A percentile compares a stretch with the other conserved stretches of the same genome.
Conservation (phyloP, 2,113 vertebrate species). For the Chlorodrepanis virens region DNA sequence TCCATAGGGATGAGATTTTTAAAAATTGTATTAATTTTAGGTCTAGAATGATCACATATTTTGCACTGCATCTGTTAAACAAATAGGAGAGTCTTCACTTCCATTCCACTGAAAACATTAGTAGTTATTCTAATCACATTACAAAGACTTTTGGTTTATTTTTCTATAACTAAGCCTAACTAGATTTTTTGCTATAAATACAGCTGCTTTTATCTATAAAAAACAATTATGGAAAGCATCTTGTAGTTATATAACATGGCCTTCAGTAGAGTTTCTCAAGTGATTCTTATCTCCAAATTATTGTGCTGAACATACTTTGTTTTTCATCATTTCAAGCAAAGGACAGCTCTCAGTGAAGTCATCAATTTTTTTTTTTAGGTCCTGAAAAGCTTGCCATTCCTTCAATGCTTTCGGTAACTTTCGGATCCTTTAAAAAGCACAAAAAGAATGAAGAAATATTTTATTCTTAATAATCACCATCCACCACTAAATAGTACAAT, state of each 20-base stretch:
- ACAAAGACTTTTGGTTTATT: background rate
- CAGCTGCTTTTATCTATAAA: background rate
- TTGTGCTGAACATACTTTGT: constrained; percentile 71
- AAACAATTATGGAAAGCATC: background rate
- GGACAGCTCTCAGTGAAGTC: constrained; percentile 84
- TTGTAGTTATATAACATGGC: background rate
- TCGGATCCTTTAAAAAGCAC: constrained; percentile 68
- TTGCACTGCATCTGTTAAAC: background rate
- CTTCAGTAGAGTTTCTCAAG: background rate
- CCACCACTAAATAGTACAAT: background rate
- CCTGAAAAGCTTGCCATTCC: constrained; percentile 82
- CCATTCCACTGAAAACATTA: background rate
- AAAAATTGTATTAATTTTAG: background rate
- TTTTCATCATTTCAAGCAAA: constrained; percentile 84
- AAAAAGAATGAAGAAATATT: background rate
- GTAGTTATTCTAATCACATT: background rate
- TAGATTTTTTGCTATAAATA: background rate
- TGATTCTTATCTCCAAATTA: background rate
- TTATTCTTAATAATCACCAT: background rate
- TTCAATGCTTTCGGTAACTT: constrained; percentile 83
- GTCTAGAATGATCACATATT: background rate
- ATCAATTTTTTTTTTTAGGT: constrained; percentile 81
- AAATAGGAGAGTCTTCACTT: background rate
- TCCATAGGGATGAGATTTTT: background rate
- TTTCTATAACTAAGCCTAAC: background rate